Base-by-base conservation (phyloP, 2,113 vertebrate species). In the Nibea coibor region DNA sequence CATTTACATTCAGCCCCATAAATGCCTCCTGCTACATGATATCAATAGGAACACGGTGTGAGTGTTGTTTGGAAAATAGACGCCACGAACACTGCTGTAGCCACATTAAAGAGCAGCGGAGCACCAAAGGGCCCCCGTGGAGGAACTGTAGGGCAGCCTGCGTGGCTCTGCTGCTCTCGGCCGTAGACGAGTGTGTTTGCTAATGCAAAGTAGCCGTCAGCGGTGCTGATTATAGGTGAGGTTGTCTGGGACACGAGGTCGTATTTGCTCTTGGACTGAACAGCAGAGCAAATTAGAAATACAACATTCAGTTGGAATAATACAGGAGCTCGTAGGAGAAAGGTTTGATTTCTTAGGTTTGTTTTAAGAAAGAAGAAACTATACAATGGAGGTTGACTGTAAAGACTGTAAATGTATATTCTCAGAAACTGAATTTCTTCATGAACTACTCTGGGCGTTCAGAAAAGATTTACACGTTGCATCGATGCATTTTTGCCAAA, bases 31-130 rank as follows among this genome's bases (percentile, higher is more conserved):
- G 83, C 89, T 87, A 75, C 78, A 86, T 78, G 70, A 76, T 91
- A 87, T 91, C 89, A 91, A 73, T 93, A 78, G 74, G 79, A 87
- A 54, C 78, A 58, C 51, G n/a, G 72, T 92, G 80, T 87, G 75
- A 89, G 80, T 26, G 39, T 47, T 83, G 88, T 91, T 90, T 87
- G 67, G 71, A 75, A 89, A 90, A 81, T 74, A 89, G 81, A 85
- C 39, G 61, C 85, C 86, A 39, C 70, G 72, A 83, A 80, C 56
- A 42, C 78, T 81, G 78, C 56, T 77, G 31, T 69, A 80, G 84
- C 86, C 84, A 87, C 88, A 91, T 90, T 84, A 88, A 89, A 91
- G 87, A 73, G 84, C 67, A n/a, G 56, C 76, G 63, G 80, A 84
- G 80, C 83, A 84, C 87, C 81, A 88, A 86, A 83, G 53, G 87